Evolutionary conservation across 2,113 vertebrate genomes (phyloP).

Genomic region (Cromileptes altivelis): DNA sequence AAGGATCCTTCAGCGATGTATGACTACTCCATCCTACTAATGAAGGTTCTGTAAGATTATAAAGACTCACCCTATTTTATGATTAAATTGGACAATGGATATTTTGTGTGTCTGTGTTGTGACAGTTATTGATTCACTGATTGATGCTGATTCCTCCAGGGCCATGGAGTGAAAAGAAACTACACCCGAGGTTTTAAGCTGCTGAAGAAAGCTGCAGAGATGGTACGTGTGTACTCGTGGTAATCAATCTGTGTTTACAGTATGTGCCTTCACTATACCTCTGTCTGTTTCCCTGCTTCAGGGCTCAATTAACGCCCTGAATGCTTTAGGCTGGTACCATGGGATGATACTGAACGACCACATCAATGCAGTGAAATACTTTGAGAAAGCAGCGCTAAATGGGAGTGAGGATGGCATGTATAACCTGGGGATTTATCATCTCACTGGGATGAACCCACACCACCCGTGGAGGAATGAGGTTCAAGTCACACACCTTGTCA

Average conservation of each 20-base stretch:
- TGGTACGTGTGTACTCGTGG: conserved; percentile 66
- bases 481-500: conserved; percentile 42
- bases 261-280: conserved; percentile 1
- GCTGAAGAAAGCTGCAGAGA: conserved; percentile 92
- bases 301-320: conserved; percentile 93
- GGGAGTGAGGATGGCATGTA: conserved; percentile 90
- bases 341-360: conserved; percentile 87
- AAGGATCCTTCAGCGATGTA: conserved; percentile 89
- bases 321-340: conserved; percentile 95
- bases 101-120: conserved; percentile 37
- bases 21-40: conserved; percentile 91
- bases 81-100: conserved; percentile 29
- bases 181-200: conserved; percentile 88
- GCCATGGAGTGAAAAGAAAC: conserved; percentile 92
- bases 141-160: conserved; percentile 83
- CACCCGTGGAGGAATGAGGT: conserved; percentile 88
- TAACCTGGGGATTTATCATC: conserved; percentile 91
- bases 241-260: conserved; percentile 55
- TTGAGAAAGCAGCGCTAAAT: conserved; percentile 88
- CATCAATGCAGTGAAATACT: conserved; percentile 86
- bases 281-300: conserved; percentile 70
- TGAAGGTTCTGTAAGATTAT: conserved; percentile 86
- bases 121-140: conserved; percentile 69
- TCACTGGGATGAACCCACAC: conserved; percentile 86
- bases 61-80: conserved; percentile 19